Evolutionary conservation across 2,797 vertebrate species (phyloP).

Genomic region (Chaetodon trifasciatus): DNA sequence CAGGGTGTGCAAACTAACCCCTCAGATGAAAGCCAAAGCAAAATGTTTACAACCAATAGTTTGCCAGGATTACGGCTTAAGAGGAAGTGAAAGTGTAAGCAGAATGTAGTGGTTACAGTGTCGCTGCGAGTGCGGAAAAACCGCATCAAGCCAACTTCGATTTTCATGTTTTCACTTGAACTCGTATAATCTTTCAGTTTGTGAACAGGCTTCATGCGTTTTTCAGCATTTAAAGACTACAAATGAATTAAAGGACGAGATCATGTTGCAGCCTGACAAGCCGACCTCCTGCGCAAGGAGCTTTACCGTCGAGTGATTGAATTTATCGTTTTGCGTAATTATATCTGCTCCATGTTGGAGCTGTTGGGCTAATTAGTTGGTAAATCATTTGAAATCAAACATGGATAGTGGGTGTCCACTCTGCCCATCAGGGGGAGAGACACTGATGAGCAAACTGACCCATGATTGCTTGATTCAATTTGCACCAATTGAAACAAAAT

Average conservation of each 20-base stretch:
- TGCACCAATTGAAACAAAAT: constrained; percentile 64
- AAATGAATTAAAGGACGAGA: neutral
- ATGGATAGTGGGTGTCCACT: constrained; percentile 59
- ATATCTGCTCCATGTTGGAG: constrained; percentile 40
- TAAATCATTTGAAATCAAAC: constrained; percentile 74
- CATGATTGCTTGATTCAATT: constrained; percentile 63
- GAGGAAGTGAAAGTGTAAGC: constrained; percentile 30
- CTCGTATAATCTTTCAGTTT: constrained; percentile 31
- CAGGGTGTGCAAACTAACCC: constrained; percentile 54
- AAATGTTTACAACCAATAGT: constrained; percentile 66
- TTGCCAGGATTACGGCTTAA: constrained; percentile 53
- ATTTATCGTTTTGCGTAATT: constrained; percentile 54
- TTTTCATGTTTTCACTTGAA: constrained; percentile 47
- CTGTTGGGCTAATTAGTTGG: constrained; percentile 67
- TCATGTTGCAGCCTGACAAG: constrained; percentile 26
- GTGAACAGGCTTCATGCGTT: constrained; percentile 18
- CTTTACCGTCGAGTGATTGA: constrained; percentile 38
- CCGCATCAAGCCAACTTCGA: constrained; percentile 26
- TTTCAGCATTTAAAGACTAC: constrained; percentile 21
- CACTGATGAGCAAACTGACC: constrained; percentile 71
- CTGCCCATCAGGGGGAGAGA: constrained; percentile 42
- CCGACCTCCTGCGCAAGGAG: constrained; percentile 11
- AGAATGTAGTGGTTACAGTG: constrained; percentile 25
- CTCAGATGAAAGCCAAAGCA: constrained; percentile 53
- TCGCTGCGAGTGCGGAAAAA: constrained; percentile 17